These are phyloP conservation scores for Drosophila prostipennis DNA, from an alignment of 2,888 invertebrate species.

Conservation along the genomic window DNA sequence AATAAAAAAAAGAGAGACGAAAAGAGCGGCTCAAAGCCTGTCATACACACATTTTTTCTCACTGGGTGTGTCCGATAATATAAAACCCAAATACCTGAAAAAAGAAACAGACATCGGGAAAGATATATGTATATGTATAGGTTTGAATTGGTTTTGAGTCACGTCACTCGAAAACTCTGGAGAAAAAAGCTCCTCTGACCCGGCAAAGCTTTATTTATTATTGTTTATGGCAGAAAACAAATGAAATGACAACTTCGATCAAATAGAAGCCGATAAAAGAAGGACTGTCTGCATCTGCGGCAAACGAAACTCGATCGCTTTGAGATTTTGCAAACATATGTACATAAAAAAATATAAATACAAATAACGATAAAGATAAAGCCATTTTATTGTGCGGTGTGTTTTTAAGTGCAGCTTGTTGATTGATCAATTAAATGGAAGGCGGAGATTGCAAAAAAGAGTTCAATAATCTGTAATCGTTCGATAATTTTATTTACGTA, in stretches of 20 bases:
- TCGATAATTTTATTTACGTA: not conserved
- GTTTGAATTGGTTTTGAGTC: constrained; percentile 13
- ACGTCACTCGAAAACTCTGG: constrained; percentile 2
- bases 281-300: not conserved
- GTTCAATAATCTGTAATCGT: constrained; percentile 1
- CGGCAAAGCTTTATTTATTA: constrained; percentile 16
- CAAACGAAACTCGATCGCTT: constrained; percentile 6
- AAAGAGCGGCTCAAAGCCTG: constrained; percentile 11
- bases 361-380: constrained; percentile 5
- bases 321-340: not conserved
- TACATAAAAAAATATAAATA: not conserved
- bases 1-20: not conserved
- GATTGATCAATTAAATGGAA: constrained; percentile 4
- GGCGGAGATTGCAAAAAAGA: not conserved
- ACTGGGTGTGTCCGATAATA: constrained; percentile 27
- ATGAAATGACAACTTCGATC: not conserved
- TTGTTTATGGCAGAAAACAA: constrained; percentile 14
- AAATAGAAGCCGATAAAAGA: not conserved
- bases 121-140: constrained; percentile 2
- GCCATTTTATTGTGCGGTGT: not conserved
- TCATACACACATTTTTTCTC: constrained; percentile 12
- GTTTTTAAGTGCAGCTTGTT: not conserved
- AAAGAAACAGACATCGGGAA: not conserved
- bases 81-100: constrained; percentile 19
- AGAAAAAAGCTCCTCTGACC: not conserved